phyloP scores from a whole-genome alignment of 2,113 vertebrate species.

The Cygnus buccinator region DNA sequence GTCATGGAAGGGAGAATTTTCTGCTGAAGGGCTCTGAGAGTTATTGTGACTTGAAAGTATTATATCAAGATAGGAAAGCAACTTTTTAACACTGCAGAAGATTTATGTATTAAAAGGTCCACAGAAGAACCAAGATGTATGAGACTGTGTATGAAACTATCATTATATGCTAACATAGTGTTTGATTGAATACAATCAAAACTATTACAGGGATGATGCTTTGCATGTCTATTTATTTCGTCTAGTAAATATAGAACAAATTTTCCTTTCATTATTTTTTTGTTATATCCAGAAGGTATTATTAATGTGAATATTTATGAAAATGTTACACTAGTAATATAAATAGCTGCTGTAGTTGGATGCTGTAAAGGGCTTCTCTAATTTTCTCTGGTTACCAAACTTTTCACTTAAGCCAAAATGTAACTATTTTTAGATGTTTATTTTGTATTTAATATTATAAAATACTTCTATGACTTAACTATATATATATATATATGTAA shows the following conservation, averaged over 20 bases:
- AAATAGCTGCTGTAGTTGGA: background rate
- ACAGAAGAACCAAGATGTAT: background rate
- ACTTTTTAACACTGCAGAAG: background rate
- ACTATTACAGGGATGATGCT: background rate
- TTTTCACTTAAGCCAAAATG: background rate
- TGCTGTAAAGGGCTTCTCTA: background rate
- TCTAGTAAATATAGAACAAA: background rate
- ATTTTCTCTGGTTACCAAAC: background rate
- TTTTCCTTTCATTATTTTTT: background rate
- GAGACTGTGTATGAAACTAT: background rate
- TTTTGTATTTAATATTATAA: background rate
- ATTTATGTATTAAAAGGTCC: background rate
- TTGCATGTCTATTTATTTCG: background rate
- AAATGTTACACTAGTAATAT: background rate
- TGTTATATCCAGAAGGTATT: background rate
- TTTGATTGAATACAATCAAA: background rate
- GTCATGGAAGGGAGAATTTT: background rate
- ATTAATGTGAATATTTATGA: background rate
- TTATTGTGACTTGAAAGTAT: background rate
- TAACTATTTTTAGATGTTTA: background rate
- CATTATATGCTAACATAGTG: background rate
- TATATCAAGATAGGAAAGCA: background rate
- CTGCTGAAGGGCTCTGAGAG: background rate
- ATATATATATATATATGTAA: background rate
- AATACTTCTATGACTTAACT: background rate